Evolutionary conservation across 2,113 vertebrate genomes (phyloP), one percentile per base, ranked within the genome.

Genomic region (Pedionomus torquatus): DNA sequence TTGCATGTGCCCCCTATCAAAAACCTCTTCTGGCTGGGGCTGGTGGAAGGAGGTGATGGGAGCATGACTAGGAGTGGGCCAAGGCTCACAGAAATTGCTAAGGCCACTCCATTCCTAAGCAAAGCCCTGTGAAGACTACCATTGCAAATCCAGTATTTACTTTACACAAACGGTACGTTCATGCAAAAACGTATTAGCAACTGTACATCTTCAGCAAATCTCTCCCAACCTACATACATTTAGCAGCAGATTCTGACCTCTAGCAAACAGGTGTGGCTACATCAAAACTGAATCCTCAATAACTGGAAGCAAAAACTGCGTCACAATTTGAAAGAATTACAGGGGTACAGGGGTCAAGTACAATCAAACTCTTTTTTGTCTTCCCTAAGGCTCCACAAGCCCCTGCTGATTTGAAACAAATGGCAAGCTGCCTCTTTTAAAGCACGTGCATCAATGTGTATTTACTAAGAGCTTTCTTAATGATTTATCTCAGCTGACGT

Each of bases 401-500:
- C 68, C 90, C 80, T 71, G 20, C 30, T 85, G 84, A 96, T 90
- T 72, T 72, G 55, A 90, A 96, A 93, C 64, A 90, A 92, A 94
- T 68, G 52, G 80, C 43, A 81, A 92, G 39, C 51, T 93, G 51
- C 72, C 83, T 71, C 51, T 88, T 83, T 35, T 49, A 83, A 83
- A 83, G 60, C 86, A 92, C 0, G 0, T 51, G 58, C 79, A 93
- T n/a, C 49, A 7, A 30, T 52, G 64, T 66, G 37, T 81, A 55
- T 1, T 28, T 28, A 68, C 69, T 26, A 55, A 84, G 79, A 92
- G 60, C 37, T 64, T 95, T 92, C 90, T 78, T 87, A 93, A 87
- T 87, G 93, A 96, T 96, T 95, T 94, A 89, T 92, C 76, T 10
- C 2, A 93, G 83, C 28, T 81, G 85, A 84, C 74, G 82, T 77